Base-by-base conservation (phyloP, 1,140 invertebrate species). In the Leptopilina boulardi region DNA sequence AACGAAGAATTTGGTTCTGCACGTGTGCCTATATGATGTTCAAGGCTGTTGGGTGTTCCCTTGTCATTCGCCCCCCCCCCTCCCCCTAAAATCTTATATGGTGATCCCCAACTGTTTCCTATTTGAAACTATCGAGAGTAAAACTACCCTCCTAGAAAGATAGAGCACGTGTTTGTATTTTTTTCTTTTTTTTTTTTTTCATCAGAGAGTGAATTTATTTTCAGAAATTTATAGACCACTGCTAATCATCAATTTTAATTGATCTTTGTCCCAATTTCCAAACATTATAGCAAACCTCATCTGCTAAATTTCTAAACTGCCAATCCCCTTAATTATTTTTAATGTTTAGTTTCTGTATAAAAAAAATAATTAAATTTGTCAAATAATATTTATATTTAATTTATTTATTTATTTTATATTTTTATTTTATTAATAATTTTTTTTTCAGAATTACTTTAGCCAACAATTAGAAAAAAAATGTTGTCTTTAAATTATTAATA, bases 1-100 rank as follows among this genome's bases (percentile, higher is more conserved):
- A 9, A 66, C 23, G 26, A 66, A 66, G 59, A 66, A 34, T 34
- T 30, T 15, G 26, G 59, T 34, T 66, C 59, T 66, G 59, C 59
- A 66, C 59, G 59, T 66, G 59, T 66, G 59, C 59, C 59, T 66
- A 15, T 30, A 15, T 30, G 59, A 66, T 66, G 23, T 66, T 66
- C 59, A 66, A 66, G 59, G 59, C n/a, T 30, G 26, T 21, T 59
- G 19, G 59, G 59, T 26, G 59, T 34, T 66, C 26, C 59, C 59
- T 34, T 66, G 59, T 30, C 59, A 66, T 30, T 30, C 59, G 59
- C 13, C 59, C 21, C 59, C 59, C 15, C 13, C 21, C 56, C 21
- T 5, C 56, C 21, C 56, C 23, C 26, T 66, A 66, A 66, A 66
- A 30, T 34, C 59, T 66, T 30, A 30, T 66, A 30, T 19, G 3